Percentiles rank a stretch among this genome's conserved stretches.
phyloP scores from a whole-genome alignment of 2,888 invertebrate genomes.

The Tromatobia lineatoria region DNA sequence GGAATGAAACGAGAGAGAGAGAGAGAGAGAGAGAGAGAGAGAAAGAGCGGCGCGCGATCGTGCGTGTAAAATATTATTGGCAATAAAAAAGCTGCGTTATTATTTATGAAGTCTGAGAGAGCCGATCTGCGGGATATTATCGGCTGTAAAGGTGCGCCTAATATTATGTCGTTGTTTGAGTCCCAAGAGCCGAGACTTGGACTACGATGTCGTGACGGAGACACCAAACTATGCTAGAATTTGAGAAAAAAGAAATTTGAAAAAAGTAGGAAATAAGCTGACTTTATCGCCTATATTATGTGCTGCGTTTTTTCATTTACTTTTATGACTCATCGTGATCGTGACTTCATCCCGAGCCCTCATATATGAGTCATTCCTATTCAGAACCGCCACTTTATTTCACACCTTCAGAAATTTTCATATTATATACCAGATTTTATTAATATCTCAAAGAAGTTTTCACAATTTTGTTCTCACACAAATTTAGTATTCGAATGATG shows the following conservation, averaged over 20 bases:
- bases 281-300: background rate
- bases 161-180: conserved; percentile 38
- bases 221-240: background rate
- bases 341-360: conserved; percentile 2
- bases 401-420: too few species aligned
- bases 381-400: too few species aligned
- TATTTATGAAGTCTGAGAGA: conserved; percentile 75
- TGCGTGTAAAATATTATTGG: conserved; percentile 77
- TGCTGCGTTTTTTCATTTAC: conserved; percentile 9
- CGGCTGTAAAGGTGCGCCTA: conserved; percentile 64
- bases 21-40: conserved; percentile 4
- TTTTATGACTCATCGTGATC: conserved; percentile 19
- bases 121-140: conserved; percentile 72
- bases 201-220: background rate
- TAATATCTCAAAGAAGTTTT: too few species aligned
- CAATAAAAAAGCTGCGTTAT: conserved; percentile 76
- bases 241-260: background rate
- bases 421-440: too few species aligned
- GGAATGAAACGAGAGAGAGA: too few species aligned
- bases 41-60: conserved; percentile 60
- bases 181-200: background rate
- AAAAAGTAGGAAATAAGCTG: background rate
- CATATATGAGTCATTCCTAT: background rate
- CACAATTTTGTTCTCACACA: too few species aligned
- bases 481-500: too few species aligned